These are phyloP conservation scores for Bovichtus variegatus DNA, from an alignment of 2,797 vertebrate genomes.

Conservation along the genomic window DNA sequence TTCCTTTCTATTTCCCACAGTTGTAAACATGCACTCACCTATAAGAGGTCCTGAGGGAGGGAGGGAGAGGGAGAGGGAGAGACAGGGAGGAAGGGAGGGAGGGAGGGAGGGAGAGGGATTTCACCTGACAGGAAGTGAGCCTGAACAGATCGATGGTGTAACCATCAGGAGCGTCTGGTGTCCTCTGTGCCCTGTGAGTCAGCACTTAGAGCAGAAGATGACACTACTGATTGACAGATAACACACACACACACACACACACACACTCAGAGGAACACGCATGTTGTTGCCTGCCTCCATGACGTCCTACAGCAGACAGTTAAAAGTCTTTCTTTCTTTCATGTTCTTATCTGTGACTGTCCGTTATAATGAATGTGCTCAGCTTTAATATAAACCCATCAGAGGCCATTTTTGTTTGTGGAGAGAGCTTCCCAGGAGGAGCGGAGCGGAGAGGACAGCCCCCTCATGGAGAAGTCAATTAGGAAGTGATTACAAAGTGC, in stretches of 20 bases:
- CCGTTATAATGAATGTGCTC: slow-evolving; percentile 17
- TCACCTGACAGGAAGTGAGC: slow-evolving; percentile 72
- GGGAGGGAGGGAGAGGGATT: slow-evolving; percentile 8
- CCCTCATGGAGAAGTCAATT: slow-evolving; percentile 26
- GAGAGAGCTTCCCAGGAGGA: slow-evolving; percentile 8
- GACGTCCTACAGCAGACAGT: slow-evolving; percentile 4
- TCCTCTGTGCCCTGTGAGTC: slow-evolving; percentile 75
- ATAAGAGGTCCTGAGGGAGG: slow-evolving; percentile 35
- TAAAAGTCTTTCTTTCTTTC: too few relatives aligned
- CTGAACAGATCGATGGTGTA: slow-evolving; percentile 54
- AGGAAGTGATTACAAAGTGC: slow-evolving; percentile 26
- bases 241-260: slow-evolving; percentile 20
- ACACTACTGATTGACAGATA: slow-evolving; percentile 47
- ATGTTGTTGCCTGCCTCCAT: not conserved
- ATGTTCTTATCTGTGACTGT: slow-evolving; percentile 36
- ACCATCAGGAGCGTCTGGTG: slow-evolving; percentile 61
- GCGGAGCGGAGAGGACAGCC: not conserved
- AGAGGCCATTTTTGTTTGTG: slow-evolving; percentile 30
- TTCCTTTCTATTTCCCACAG: slow-evolving; percentile 41
- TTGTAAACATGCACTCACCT: slow-evolving; percentile 65
- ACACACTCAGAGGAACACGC: slow-evolving; percentile 13
- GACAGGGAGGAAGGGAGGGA: slow-evolving; percentile 9
- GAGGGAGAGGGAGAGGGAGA: not conserved
- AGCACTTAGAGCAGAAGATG: slow-evolving; percentile 66
- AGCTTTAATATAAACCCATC: slow-evolving; percentile 22